These are phyloP conservation scores for Lepus timidus DNA, from an alignment of 2,113 vertebrate species.

Conservation along the genomic window DNA sequence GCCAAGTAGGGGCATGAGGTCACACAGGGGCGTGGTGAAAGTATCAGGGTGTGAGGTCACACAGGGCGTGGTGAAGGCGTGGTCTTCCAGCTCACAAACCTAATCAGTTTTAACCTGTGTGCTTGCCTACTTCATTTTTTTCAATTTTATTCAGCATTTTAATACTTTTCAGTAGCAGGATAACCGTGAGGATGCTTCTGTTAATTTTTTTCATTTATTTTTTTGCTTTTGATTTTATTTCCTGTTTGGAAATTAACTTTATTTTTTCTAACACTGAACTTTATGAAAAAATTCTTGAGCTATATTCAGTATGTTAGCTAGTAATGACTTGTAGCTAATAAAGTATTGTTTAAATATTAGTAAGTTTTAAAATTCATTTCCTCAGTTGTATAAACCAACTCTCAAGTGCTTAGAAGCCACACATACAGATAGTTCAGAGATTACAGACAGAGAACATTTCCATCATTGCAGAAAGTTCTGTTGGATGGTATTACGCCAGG, in stretches of 20 bases:
- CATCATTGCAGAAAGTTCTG: background rate
- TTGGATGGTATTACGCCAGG: background rate
- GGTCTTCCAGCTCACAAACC: too few species aligned
- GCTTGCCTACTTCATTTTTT: background rate
- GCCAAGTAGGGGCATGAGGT: too few species aligned
- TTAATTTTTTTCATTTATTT: background rate
- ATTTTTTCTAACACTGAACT: background rate
- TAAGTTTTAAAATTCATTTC: background rate
- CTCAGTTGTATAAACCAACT: background rate
- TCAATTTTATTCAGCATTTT: conserved; percentile 1
- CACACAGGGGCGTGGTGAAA: too few species aligned
- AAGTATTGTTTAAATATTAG: background rate
- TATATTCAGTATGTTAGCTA: background rate
- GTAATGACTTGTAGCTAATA: background rate
- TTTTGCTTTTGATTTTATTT: conserved; percentile 46
- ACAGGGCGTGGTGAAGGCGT: too few species aligned
- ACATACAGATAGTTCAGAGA: background rate
- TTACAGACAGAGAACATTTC: background rate
- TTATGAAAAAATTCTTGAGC: conserved; percentile 3
- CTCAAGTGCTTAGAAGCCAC: background rate
- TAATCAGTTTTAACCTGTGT: too few species aligned
- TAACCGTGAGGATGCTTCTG: background rate
- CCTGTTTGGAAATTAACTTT: background rate
- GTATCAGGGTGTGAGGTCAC: too few species aligned
- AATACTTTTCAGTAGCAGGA: background rate